Evolutionary conservation across 2,113 vertebrate genomes (phyloP), one percentile per base, ranked within the genome.

Genomic region (Thalassoma bifasciatum): DNA sequence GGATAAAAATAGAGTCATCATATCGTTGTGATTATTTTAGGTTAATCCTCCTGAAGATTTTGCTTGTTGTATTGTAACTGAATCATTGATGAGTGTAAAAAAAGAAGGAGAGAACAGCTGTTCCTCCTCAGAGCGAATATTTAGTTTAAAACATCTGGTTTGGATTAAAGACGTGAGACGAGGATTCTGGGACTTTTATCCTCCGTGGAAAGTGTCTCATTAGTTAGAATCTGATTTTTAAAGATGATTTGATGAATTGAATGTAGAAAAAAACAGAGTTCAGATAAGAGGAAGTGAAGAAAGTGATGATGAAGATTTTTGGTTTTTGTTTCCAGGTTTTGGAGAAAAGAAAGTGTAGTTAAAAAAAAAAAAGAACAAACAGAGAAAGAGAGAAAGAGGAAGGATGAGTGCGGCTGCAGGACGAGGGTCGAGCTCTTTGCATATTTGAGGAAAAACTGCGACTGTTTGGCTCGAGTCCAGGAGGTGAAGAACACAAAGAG

Each of bases 401-500:
- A 66, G 59, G 62, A 53, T 54, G 57, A 24, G 49, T 54, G 44
- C 66, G 62, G 26, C 72, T 71, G 70, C 30, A 50, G 70, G 53
- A 47, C 16, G 65, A 57, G 61, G 67, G 26, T 65, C 36, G 23
- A 75, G 59, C 59, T 65, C 61, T 68, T 64, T 72, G 74, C 67
- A 77, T 78, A 72, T 78, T 66, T 74, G 58, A 69, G 22, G 37
- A 63, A 40, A 77, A 69, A 44, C 12, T 40, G 54, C 24, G 51
- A 73, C 24, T 60, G 13, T 40, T 50, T 74, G 85, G 86, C 75
- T 13, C 3, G 5, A 23, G 56, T 85, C 87, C 87, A 87, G 13
- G 73, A 87, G 68, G 72, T 74, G 82, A 76, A 85, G 12, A 63
- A 82, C 79, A 77, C 82, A 84, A 72, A 85, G 79, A 67, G 53